Conservation (phyloP, 1,140 invertebrate genomes). For the Elymnias hypermnestra region DNA sequence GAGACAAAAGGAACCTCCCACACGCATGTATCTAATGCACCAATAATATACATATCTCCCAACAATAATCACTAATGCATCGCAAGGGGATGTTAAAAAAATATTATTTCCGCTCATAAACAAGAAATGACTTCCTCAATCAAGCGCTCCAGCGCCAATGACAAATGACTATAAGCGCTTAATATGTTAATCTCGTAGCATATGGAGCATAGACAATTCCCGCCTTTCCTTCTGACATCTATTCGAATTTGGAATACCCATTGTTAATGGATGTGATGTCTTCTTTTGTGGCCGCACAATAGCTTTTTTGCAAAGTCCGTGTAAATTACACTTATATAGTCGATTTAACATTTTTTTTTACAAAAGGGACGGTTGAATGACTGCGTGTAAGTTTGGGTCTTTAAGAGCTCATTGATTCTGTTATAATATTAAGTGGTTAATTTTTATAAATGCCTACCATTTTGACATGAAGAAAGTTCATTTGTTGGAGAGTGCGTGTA, state of each 20-base stretch:
- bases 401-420: slow-evolving; percentile 54
- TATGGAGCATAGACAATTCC: slow-evolving; percentile 65
- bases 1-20: not conserved
- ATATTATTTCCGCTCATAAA: slow-evolving; percentile 66
- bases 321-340: slow-evolving; percentile 56
- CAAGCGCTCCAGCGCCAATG: slow-evolving; percentile 51
- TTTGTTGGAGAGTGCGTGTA: not conserved
- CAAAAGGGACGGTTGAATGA: slow-evolving; percentile 45
- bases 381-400: slow-evolving; percentile 44
- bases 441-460: slow-evolving; percentile 15
- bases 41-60: slow-evolving; percentile 47
- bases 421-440: slow-evolving; percentile 53
- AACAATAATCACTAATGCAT: slow-evolving; percentile 54
- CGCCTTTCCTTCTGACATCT: slow-evolving; percentile 49
- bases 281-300: slow-evolving; percentile 69
- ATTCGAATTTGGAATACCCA: slow-evolving; percentile 54
- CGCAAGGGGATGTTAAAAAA: slow-evolving; percentile 57
- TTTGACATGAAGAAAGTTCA: slow-evolving; percentile 25
- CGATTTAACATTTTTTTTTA: slow-evolving; percentile 36
- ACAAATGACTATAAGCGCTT: slow-evolving; percentile 58
- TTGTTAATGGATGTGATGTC: slow-evolving; percentile 61
- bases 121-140: slow-evolving; percentile 74
- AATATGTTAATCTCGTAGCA: slow-evolving; percentile 67
- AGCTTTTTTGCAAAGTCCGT: slow-evolving; percentile 64
- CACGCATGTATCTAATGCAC: not conserved